Evolutionary conservation across 2,888 invertebrate species (phyloP).

Genomic region (Eristalis intricaria): DNA sequence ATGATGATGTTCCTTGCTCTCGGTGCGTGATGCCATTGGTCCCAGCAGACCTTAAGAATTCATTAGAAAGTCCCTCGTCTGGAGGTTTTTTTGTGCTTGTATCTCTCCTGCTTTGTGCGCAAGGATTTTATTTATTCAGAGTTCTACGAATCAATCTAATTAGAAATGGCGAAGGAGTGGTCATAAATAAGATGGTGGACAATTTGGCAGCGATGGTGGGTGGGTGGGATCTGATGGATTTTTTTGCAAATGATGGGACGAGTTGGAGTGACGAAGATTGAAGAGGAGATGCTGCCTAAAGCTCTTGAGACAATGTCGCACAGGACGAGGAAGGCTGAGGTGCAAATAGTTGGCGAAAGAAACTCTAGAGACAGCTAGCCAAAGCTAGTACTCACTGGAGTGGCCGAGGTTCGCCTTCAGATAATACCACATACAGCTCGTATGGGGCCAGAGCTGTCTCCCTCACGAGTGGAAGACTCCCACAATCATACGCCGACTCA

Average conservation of each 20-base stretch:
- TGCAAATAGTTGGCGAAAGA: too few relatives aligned
- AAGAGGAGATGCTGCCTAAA: too few relatives aligned
- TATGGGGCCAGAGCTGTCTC: too few relatives aligned
- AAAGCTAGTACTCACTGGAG: too few relatives aligned
- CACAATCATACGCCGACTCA: too few relatives aligned
- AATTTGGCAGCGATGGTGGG: background rate
- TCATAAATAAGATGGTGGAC: constrained; percentile 31
- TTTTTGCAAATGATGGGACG: background rate
- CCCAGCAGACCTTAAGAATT: constrained; percentile 61
- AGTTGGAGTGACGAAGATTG: background rate
- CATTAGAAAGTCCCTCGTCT: constrained; percentile 39
- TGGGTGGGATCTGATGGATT: background rate
- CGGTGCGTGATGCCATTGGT: constrained; percentile 70
- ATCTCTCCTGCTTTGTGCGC: constrained; percentile 20
- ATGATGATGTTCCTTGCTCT: constrained; percentile 63
- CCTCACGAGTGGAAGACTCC: too few relatives aligned
- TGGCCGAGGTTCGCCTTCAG: background rate
- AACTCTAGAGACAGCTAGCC: too few relatives aligned
- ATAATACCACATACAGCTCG: too few relatives aligned
- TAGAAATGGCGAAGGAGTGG: constrained; percentile 33
- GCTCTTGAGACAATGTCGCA: background rate
- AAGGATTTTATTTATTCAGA: constrained; percentile 62
- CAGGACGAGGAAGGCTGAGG: background rate
- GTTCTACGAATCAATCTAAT: constrained; percentile 63
- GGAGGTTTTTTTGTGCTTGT: background rate